Evolutionary conservation across 2,888 invertebrate species (phyloP).

Genomic region (Rhyacophila evoluta): DNA sequence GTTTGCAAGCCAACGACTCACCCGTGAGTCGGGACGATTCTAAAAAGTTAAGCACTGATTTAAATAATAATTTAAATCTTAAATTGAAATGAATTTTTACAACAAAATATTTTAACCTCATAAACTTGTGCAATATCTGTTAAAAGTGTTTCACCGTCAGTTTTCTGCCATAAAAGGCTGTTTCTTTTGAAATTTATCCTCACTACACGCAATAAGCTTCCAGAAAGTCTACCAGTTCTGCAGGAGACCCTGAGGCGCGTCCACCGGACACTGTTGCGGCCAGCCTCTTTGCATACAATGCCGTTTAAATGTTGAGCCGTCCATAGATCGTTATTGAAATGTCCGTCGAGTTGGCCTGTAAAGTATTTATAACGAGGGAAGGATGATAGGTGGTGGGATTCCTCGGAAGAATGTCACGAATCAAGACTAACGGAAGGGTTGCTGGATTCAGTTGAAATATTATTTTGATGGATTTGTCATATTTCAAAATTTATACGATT

Average conservation of each 20-base stretch:
- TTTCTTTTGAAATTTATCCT: conserved; percentile 28
- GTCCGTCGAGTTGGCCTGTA: conserved; percentile 39
- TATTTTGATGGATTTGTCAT: too few relatives aligned
- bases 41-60: too few relatives aligned
- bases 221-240: conserved; percentile 10
- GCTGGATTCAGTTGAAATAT: too few relatives aligned
- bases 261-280: conserved; percentile 25
- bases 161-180: conserved; percentile 38
- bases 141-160: too few relatives aligned
- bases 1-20: too few relatives aligned
- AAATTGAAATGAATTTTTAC: too few relatives aligned
- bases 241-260: conserved; percentile 8
- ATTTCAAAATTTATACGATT: too few relatives aligned
- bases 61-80: too few relatives aligned
- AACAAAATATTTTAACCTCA: too few relatives aligned
- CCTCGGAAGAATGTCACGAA: background rate
- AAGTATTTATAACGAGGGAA: conserved; percentile 38
- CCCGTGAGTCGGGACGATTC: too few relatives aligned
- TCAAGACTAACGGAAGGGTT: background rate
- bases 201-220: background rate
- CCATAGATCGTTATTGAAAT: conserved; percentile 53
- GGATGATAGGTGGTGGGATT: conserved; percentile 22
- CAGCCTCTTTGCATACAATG: conserved; percentile 53
- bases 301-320: conserved; percentile 45
- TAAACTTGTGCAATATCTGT: too few relatives aligned